phyloP scores from a whole-genome alignment of 2,113 vertebrate species.

The Rhea americana region DNA sequence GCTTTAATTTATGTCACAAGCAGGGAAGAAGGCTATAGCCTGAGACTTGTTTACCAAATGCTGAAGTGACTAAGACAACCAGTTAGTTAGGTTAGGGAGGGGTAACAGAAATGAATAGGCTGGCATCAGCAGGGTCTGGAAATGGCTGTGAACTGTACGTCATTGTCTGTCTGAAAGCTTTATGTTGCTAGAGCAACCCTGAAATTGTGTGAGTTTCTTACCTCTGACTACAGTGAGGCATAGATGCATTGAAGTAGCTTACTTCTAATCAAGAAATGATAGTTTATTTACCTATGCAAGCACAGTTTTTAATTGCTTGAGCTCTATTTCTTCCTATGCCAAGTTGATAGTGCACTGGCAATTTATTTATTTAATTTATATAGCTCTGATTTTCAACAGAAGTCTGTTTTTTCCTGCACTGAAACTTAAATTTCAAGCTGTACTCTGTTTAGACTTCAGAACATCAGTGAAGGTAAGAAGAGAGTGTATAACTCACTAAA shows the following conservation, averaged over 20 bases:
- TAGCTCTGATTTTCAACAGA: background rate
- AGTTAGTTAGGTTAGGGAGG: background rate
- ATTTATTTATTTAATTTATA: background rate
- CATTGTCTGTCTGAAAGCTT: background rate
- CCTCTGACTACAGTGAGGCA: background rate
- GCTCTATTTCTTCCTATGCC: background rate
- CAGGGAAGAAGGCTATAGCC: background rate
- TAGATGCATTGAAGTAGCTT: background rate
- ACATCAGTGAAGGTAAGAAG: background rate
- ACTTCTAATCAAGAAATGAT: background rate
- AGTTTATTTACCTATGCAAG: background rate
- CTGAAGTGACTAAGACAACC: background rate
- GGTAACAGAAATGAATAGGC: background rate
- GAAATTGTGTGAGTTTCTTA: background rate
- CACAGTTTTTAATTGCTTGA: background rate
- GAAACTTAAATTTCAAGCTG: background rate
- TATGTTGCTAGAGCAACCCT: background rate
- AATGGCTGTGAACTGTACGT: background rate
- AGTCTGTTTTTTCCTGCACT: background rate
- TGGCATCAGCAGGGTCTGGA: background rate
- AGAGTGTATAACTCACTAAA: background rate
- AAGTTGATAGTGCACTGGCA: background rate
- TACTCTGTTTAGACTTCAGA: background rate
- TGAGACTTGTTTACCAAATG: background rate
- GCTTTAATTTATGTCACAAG: background rate